These are phyloP conservation scores for Mesoligia furuncula DNA, from an alignment of 2,888 invertebrate species.

Conservation along the genomic window DNA sequence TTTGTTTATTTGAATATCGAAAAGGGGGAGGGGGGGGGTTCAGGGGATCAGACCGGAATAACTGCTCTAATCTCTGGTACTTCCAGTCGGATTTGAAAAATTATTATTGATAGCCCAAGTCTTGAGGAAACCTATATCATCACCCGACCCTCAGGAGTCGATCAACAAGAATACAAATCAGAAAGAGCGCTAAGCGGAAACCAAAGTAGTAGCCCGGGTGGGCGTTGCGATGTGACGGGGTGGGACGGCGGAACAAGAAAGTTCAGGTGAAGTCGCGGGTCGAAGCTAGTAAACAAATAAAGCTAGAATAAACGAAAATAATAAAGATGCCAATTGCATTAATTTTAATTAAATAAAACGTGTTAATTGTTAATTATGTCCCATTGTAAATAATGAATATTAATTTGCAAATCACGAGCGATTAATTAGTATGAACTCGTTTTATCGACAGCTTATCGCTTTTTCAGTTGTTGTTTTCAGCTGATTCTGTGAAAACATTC, in stretches of 20 bases:
- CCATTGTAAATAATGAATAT: conserved; percentile 18
- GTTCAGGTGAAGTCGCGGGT: too few relatives aligned
- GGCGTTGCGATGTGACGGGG: neutral
- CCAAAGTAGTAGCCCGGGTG: neutral
- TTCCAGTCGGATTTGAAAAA: too few relatives aligned
- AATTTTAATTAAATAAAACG: conserved; percentile 28
- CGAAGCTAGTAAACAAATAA: neutral
- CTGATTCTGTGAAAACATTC: conserved; percentile 8
- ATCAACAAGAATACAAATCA: neutral
- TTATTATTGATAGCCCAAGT: too few relatives aligned
- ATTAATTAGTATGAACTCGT: conserved; percentile 35
- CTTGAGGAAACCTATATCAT: too few relatives aligned
- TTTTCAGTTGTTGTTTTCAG: conserved; percentile 34
- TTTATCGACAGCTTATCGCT: conserved; percentile 28
- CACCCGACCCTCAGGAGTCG: neutral
- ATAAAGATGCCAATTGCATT: neutral
- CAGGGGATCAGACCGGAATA: too few relatives aligned
- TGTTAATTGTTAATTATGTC: conserved; percentile 15
- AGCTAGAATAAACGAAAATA: neutral
- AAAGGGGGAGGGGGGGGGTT: too few relatives aligned
- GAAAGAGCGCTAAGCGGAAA: neutral
- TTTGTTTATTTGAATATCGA: too few relatives aligned
- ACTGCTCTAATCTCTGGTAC: too few relatives aligned
- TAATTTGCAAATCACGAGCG: conserved; percentile 17
- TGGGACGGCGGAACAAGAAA: neutral